phyloP scores from a whole-genome alignment of 2,888 invertebrate species.

The Oscheius sp. region DNA sequence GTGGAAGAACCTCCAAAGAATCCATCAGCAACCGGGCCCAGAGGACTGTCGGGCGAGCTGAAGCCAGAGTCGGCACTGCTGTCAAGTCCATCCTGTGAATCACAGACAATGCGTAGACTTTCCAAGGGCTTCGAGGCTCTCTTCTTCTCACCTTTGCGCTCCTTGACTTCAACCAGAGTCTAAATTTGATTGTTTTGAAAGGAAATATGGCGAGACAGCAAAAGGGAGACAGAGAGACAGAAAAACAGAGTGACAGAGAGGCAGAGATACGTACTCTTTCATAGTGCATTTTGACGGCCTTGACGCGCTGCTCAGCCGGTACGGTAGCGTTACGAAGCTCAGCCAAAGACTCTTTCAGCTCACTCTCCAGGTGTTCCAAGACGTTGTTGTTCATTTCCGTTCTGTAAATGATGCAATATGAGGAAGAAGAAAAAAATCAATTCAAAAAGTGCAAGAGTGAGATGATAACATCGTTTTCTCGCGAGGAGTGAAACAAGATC shows the following conservation, averaged over 20 bases:
- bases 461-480: conserved; percentile 6
- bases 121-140: conserved; percentile 2
- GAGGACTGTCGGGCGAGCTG: conserved; percentile 23
- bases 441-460: conserved; percentile 2
- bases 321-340: conserved; percentile 12
- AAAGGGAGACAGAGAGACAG: too few relatives aligned
- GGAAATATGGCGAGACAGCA: background rate
- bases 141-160: conserved; percentile 1
- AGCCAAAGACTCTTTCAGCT: conserved; percentile 30
- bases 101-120: conserved; percentile 22
- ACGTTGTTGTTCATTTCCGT: conserved; percentile 30
- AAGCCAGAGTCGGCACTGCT: conserved; percentile 31
- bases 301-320: conserved; percentile 15
- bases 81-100: conserved; percentile 17
- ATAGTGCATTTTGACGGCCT: conserved; percentile 12
- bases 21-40: background rate
- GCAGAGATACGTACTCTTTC: background rate
- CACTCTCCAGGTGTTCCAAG: conserved; percentile 21
- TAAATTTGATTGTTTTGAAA: background rate
- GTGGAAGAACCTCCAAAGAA: background rate
- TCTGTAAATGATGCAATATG: conserved; percentile 19
- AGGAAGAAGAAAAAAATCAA: conserved; percentile 8
- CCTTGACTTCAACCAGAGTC: conserved; percentile 12
- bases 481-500: background rate
- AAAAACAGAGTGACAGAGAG: too few relatives aligned